phyloP scores from a whole-genome alignment of 2,888 invertebrate species.

The Rotaria macrura region DNA sequence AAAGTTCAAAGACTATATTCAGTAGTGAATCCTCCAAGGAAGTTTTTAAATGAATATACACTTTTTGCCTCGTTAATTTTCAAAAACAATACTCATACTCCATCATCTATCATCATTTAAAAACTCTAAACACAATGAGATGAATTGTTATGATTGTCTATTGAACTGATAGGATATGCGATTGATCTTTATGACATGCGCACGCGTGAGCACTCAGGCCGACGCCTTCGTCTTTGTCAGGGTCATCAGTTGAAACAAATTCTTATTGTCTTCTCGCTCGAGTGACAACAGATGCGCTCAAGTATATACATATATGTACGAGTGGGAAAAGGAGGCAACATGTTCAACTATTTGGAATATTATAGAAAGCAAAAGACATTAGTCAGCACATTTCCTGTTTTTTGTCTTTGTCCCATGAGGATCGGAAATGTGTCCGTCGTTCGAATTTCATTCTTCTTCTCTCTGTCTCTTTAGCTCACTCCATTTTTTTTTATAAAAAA shows the following conservation, averaged over 20 bases:
- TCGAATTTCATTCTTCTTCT: constrained; percentile 1
- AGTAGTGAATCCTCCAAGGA: neutral
- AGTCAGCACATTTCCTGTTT: constrained; percentile 15
- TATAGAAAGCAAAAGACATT: neutral
- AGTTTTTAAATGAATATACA: neutral
- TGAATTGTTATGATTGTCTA: neutral
- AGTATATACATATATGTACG: neutral
- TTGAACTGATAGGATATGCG: neutral
- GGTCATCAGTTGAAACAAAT: constrained; percentile 15
- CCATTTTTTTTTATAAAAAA: neutral
- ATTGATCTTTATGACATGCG: constrained; percentile 2
- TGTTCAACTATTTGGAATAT: constrained; percentile 10
- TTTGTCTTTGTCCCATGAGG: neutral
- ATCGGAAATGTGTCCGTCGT: neutral
- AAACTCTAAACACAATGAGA: neutral
- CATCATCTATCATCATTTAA: neutral
- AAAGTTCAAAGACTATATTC: neutral
- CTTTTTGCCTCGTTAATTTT: neutral
- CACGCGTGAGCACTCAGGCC: neutral
- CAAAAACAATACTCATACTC: neutral
- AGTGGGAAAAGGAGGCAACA: constrained; percentile 4
- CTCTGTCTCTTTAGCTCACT: too few species aligned
- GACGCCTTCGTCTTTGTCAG: neutral
- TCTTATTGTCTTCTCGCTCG: constrained; percentile 7
- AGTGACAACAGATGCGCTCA: constrained; percentile 12